Evolutionary conservation across 2,113 vertebrate species (phyloP).

Genomic region (Carollia perspicillata): DNA sequence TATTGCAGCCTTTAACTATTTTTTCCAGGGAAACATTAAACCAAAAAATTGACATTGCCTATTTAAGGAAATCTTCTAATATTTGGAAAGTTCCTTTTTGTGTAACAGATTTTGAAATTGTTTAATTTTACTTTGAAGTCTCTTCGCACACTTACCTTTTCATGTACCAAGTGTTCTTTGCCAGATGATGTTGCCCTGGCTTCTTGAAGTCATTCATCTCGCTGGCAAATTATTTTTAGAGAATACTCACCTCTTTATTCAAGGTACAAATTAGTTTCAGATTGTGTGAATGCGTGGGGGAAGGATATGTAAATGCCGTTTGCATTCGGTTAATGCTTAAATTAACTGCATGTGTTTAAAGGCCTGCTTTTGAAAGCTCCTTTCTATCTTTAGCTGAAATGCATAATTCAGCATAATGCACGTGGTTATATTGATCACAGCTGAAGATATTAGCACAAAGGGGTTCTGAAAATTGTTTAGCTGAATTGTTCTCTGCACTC

Average conservation of each 20-base stretch:
- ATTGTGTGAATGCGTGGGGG: constrained; percentile 70
- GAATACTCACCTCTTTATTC: constrained; percentile 78
- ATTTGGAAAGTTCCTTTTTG: constrained; percentile 53
- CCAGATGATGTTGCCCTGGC: constrained; percentile 67
- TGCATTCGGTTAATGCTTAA: constrained; percentile 77
- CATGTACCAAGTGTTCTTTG: constrained; percentile 56
- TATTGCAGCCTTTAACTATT: neutral
- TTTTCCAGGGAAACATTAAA: constrained; percentile 18
- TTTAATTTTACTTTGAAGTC: constrained; percentile 67
- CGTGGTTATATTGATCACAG: constrained; percentile 76
- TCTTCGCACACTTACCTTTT: constrained; percentile 60
- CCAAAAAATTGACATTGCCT: constrained; percentile 28
- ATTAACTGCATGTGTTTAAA: constrained; percentile 79
- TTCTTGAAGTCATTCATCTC: constrained; percentile 72
- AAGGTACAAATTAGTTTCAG: constrained; percentile 80
- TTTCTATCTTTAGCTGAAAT: constrained; percentile 79
- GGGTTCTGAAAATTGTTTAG: constrained; percentile 77
- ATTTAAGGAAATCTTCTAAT: constrained; percentile 44
- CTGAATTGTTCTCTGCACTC: constrained; percentile 71
- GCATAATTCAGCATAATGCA: constrained; percentile 73
- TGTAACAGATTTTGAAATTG: constrained; percentile 46
- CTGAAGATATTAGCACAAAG: constrained; percentile 76
- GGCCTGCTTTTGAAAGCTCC: constrained; percentile 73
- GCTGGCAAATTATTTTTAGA: constrained; percentile 75
- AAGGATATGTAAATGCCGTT: constrained; percentile 77